phyloP scores from a whole-genome alignment of 2,113 vertebrate species.

The Oceanodroma tethys region DNA sequence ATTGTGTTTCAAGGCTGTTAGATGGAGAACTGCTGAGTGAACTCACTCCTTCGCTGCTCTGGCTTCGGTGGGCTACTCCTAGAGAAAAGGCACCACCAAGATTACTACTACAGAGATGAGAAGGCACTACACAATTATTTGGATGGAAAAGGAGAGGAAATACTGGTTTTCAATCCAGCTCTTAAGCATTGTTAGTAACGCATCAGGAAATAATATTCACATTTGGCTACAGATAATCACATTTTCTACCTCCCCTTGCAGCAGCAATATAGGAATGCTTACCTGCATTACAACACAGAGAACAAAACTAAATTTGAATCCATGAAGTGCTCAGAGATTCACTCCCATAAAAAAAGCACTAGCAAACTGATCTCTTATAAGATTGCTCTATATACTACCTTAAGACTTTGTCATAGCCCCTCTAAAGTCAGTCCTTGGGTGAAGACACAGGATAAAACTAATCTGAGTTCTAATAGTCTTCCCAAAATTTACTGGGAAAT shows the following conservation, averaged over 20 bases:
- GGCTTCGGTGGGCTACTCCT: conserved; percentile 95
- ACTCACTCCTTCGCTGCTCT: conserved; percentile 99
- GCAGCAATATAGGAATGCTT: not conserved
- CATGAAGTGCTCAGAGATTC: not conserved
- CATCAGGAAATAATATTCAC: not conserved
- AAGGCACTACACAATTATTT: not conserved
- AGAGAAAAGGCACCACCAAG: conserved; percentile 28
- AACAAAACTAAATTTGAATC: not conserved
- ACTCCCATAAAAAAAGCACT: not conserved
- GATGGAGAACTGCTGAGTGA: conserved; percentile 98
- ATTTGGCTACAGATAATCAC: not conserved
- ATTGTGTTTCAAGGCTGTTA: conserved; percentile 97
- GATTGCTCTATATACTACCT: not conserved
- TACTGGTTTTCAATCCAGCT: not conserved
- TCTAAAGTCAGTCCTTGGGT: not conserved
- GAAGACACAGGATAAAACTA: not conserved
- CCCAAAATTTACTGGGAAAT: not conserved
- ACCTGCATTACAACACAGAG: not conserved
- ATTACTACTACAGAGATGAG: not conserved
- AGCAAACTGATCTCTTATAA: not conserved
- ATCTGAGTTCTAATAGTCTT: not conserved
- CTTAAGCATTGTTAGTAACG: not conserved
- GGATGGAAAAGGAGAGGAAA: not conserved
- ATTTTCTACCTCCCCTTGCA: not conserved
- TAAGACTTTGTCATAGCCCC: not conserved